These are phyloP conservation scores for Seriola dumerili DNA, from an alignment of 2,113 vertebrate genomes.

Conservation along the genomic window DNA sequence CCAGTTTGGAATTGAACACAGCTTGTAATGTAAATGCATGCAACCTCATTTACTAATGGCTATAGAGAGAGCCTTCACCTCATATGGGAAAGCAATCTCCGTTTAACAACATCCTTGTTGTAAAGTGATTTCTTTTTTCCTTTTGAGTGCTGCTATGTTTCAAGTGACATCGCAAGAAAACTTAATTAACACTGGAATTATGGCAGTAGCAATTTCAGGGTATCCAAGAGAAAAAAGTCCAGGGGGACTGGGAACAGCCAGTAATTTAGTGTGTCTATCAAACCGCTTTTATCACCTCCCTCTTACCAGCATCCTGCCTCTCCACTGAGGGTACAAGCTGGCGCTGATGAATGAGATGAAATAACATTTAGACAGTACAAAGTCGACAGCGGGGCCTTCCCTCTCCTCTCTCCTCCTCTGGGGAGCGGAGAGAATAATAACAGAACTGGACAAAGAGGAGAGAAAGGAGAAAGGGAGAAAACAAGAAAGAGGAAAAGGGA, in stretches of 20 bases:
- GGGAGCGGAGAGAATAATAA: conserved; percentile 34
- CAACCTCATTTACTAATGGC: neutral
- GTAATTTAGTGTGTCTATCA: conserved; percentile 63
- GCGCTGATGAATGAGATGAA: conserved; percentile 69
- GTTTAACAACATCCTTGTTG: neutral
- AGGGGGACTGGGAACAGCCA: neutral
- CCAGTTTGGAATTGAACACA: neutral
- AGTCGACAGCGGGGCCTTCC: conserved; percentile 20
- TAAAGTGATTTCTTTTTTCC: neutral
- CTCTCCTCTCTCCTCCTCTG: conserved; percentile 18
- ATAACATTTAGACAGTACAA: conserved; percentile 61
- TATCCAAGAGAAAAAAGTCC: neutral
- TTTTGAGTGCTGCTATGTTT: conserved; percentile 1
- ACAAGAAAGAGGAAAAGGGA: neutral
- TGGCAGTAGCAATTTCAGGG: conserved; percentile 14
- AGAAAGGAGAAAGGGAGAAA: neutral
- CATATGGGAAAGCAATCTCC: neutral
- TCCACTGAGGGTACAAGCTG: conserved; percentile 36
- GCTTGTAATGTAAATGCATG: neutral
- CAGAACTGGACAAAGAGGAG: conserved; percentile 7
- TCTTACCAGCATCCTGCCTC: conserved; percentile 36
- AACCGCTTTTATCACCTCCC: conserved; percentile 40
- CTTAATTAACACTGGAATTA: conserved; percentile 18
- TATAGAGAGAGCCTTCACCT: neutral
- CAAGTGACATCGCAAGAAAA: conserved; percentile 17